Evolutionary conservation across 2,888 invertebrate genomes (phyloP), one percentile per base, ranked within the genome.

Genomic region (Phasia obesa): DNA sequence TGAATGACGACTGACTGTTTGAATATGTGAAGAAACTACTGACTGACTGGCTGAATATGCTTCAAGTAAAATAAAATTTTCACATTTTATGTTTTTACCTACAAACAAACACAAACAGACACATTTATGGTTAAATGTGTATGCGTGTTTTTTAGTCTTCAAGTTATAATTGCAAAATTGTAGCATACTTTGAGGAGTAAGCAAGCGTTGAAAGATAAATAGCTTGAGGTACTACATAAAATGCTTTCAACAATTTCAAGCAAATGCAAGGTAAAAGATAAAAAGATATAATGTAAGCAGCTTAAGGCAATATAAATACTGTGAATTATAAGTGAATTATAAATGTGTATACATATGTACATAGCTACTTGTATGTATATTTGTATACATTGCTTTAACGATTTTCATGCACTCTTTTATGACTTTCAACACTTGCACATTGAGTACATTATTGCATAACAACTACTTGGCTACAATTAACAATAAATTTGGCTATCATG

Each of bases 131-230:
- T n/a, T 31, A 35, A 25, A 57, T 64, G 27, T 4, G 2, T 71
- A 2, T 73, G 49, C 38, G 51, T 51, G 23, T 25, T 17, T 60
- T 9, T 15, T 27, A 51, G 71, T 59, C 27, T 27, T 23, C 44
- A 57, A 76, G 51, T 57, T 49, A 81, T 53, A 65, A 49, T 60
- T 65, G 59, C 42, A 42, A 77, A 73, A 49, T 21, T 78, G 64
- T 62, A 74, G 78, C 53, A 70, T 69, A 64, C 74, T 74, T 70
- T 65, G 27, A 64, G 78, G 65, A 65, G 47, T 23, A 35, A 65
- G 35, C 47, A 78, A 64, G 82, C 74, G 74, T 82, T 70, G 70
- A 71, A 75, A 75, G 78, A 82, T 82, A 82, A 82, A 82, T 59
- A 75, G 82, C 82, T 78, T 65, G 42, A 65, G 70, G 82, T 47